phyloP scores from a whole-genome alignment of 2,113 vertebrate genomes.

The Atherinomorus stipes region DNA sequence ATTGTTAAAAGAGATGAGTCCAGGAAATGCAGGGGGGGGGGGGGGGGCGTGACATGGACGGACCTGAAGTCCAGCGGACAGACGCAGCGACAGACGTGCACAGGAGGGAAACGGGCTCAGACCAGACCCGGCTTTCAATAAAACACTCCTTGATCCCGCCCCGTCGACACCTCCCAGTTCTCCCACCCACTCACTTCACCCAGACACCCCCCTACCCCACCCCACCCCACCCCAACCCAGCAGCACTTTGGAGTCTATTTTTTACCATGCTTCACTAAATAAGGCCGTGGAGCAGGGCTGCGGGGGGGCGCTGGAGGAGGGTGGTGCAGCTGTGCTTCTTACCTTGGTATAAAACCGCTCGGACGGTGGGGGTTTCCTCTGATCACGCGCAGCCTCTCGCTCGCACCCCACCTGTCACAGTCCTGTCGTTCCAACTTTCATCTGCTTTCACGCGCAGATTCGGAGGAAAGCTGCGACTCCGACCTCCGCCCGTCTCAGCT shows the following conservation, averaged over 20 bases:
- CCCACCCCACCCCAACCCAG: slow-evolving; percentile 4
- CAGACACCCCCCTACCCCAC: slow-evolving; percentile 39
- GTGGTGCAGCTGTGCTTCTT: slow-evolving; percentile 82
- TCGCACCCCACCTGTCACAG: not conserved
- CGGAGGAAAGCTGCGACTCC: no score
- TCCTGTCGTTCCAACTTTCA: not conserved
- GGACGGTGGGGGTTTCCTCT: slow-evolving; percentile 85
- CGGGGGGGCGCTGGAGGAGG: slow-evolving; percentile 56
- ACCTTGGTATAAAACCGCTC: slow-evolving; percentile 91
- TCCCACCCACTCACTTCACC: slow-evolving; percentile 51
- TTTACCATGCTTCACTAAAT: slow-evolving; percentile 98
- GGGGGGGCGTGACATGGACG: not conserved
- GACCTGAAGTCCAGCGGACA: slow-evolving; percentile 17
- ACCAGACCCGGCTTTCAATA: no score
- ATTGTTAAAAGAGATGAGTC: slow-evolving; percentile 7
- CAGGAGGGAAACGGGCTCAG: slow-evolving; percentile 1
- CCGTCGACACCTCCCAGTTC: slow-evolving; percentile 41
- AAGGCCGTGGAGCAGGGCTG: slow-evolving; percentile 85
- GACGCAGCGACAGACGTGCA: no score
- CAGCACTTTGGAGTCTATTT: slow-evolving; percentile 93
- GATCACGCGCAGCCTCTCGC: slow-evolving; percentile 71
- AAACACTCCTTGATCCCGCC: slow-evolving; percentile 35
- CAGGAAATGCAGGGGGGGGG: not conserved
- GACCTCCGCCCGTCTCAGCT: no score
- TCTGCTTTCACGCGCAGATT: slow-evolving; percentile 18